Percentiles rank a stretch among this genome's conserved stretches.
phyloP scores from a whole-genome alignment of 2,113 vertebrate species.

The Ammodramus savannarum region DNA sequence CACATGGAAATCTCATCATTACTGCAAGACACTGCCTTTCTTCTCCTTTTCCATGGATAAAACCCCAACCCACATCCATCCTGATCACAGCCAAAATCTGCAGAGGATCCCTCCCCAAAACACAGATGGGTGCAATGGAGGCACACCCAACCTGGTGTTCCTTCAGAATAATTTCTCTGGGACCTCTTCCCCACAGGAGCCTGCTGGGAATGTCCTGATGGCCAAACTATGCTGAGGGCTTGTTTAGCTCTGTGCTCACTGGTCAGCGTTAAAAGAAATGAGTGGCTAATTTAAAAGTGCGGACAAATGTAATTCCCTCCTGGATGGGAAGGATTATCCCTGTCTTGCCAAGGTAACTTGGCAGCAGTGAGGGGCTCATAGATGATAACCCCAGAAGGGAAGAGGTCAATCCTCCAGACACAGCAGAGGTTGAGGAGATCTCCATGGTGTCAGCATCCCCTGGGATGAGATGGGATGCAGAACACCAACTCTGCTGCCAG shows the following conservation, averaged over 20 bases:
- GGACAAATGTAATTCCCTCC: background rate
- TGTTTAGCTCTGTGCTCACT: background rate
- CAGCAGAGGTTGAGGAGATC: background rate
- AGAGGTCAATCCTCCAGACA: background rate
- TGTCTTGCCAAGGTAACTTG: background rate
- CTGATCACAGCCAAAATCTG: background rate
- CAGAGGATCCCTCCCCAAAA: background rate
- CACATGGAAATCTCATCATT: background rate
- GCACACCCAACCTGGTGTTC: background rate
- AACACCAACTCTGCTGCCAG: background rate
- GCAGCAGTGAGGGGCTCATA: background rate
- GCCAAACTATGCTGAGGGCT: background rate
- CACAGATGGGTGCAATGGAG: background rate
- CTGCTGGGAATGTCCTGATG: background rate
- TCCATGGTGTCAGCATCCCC: rapidly evolving
- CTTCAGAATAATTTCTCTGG: background rate
- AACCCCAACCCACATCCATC: background rate
- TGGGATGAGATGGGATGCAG: background rate
- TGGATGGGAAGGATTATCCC: background rate
- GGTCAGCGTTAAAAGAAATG: rapidly evolving
- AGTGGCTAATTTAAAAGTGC: background rate
- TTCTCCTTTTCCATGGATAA: background rate
- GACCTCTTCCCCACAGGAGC: background rate
- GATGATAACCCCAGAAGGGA: background rate
- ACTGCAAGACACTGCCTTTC: background rate